Base-by-base conservation (phyloP, 2,888 invertebrate genomes). In the Thereva nobilitata region DNA sequence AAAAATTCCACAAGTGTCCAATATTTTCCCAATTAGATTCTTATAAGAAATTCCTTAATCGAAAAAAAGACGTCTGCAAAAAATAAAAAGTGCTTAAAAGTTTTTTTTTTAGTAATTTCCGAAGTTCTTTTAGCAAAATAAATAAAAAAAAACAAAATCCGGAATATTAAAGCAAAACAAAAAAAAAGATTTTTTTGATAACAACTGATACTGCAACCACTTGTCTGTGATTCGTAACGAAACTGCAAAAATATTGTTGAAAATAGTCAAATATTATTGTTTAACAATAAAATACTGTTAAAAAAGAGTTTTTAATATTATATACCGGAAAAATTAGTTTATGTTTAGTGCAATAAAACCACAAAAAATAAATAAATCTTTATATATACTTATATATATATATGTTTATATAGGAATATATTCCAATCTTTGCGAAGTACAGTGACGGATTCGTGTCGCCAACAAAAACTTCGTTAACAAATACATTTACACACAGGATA, bases 391-490 rank as follows among this genome's bases (percentile, higher is more conserved):
- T 23, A 23, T 23, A 23, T 23, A 23, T 23, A 23, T 2, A 23
- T 23, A 23, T 23, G 2, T 23, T 2, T 23, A 23, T 23, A 2
- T 23, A 23, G 23, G 23, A 23, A 23, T 23, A 23, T 23, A 23
- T 10, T 41, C 49, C 61, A 50, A 34, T 38, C 61, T 41, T 61
- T 61, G 61, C 49, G 50, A 61, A 61, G 61, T 61, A 40, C 35
- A 47, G 12, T 61, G 61, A 61, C 61, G 41, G 61, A 61, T 61
- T 61, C 50, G 61, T 61, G 61, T 61, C 50, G 61, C 61, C 49
- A 50, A 42, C 12, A 50, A 61, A 23, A 23, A 23, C 41, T 61
- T 50, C 61, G 61, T 50, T 61, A 61, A 40, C 61, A 47, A 47
- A 59, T 38, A 59, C 57, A 59, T 50, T 23, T 38, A 8, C 45